phyloP scores from a whole-genome alignment of 2,888 invertebrate genomes.

The Itoplectis maculator region DNA sequence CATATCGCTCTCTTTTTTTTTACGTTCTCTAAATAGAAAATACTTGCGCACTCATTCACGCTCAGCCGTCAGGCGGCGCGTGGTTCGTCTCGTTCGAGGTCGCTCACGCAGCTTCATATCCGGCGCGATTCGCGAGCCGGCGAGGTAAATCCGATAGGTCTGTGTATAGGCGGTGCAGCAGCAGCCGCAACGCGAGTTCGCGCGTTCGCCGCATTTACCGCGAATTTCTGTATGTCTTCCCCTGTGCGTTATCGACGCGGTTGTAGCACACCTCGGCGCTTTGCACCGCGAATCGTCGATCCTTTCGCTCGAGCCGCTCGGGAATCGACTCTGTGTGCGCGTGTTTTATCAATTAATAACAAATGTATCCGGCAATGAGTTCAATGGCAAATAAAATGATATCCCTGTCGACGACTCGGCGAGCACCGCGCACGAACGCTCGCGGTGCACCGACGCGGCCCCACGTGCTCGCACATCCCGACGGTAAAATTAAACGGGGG shows the following conservation, averaged over 20 bases:
- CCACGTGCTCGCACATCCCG: constrained; percentile 21
- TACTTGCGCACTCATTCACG: constrained; percentile 42
- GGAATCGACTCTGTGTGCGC: constrained; percentile 30
- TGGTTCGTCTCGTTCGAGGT: constrained; percentile 40
- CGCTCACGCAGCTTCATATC: constrained; percentile 34
- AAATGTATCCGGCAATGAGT: constrained; percentile 79
- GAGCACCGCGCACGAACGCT: too few relatives aligned
- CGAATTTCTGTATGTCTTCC: constrained; percentile 53
- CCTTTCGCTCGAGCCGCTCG: constrained; percentile 10
- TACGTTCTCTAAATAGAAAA: constrained; percentile 28
- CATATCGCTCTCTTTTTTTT: constrained; percentile 18
- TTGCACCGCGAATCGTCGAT: constrained; percentile 12
- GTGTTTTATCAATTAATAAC: constrained; percentile 81
- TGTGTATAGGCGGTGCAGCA: constrained; percentile 61
- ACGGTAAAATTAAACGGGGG: constrained; percentile 29
- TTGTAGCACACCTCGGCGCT: not conserved
- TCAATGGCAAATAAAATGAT: constrained; percentile 81
- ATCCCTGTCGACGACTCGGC: constrained; percentile 77
- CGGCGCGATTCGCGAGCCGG: constrained; percentile 66
- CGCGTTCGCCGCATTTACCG: constrained; percentile 41
- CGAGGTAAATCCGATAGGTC: constrained; percentile 76
- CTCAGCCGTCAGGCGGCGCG: constrained; percentile 12
- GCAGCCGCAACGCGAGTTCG: constrained; percentile 13
- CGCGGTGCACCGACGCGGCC: constrained; percentile 16
- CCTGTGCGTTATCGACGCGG: constrained; percentile 30